phyloP scores from a whole-genome alignment of 2,797 vertebrate genomes.

The Cryptoblepharus egeriae region DNA sequence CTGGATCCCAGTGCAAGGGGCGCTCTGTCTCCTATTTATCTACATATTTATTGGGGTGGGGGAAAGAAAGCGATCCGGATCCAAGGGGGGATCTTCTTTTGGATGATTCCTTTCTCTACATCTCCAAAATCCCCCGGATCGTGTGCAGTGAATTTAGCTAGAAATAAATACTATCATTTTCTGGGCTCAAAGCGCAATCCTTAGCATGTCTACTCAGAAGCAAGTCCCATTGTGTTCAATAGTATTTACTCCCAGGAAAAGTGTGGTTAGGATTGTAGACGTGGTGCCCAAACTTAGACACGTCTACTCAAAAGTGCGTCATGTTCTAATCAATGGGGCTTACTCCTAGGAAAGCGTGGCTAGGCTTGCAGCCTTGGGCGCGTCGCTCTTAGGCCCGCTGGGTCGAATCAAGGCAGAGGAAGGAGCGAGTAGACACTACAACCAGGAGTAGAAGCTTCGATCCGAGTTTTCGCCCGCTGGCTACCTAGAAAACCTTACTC shows the following conservation, averaged over 20 bases:
- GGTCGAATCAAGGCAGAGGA: not conserved
- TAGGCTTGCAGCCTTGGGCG: too few relatives aligned
- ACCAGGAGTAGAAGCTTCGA: not conserved
- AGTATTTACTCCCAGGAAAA: too few relatives aligned
- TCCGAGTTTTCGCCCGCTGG: not conserved
- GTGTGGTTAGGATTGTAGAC: too few relatives aligned
- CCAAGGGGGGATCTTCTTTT: not conserved
- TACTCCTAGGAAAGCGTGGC: too few relatives aligned
- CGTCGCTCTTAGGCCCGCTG: not conserved
- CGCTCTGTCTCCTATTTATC: not conserved
- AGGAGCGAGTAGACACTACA: not conserved
- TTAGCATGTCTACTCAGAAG: too few relatives aligned
- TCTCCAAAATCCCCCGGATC: not conserved
- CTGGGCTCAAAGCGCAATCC: not conserved
- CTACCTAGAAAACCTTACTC: not conserved
- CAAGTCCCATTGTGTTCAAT: too few relatives aligned
- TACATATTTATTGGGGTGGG: not conserved
- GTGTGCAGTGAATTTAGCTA: too few relatives aligned
- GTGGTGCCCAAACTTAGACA: too few relatives aligned
- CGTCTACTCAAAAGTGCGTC: too few relatives aligned
- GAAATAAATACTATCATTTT: not conserved
- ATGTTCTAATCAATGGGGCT: too few relatives aligned
- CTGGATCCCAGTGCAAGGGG: slow-evolving; percentile 3
- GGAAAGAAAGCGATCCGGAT: not conserved
- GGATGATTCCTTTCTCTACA: not conserved